Percentiles rank a stretch among this genome's conserved stretches.
Evolutionary conservation across 2,888 invertebrate species (phyloP).

Genomic region (Melanostoma mellinum): DNA sequence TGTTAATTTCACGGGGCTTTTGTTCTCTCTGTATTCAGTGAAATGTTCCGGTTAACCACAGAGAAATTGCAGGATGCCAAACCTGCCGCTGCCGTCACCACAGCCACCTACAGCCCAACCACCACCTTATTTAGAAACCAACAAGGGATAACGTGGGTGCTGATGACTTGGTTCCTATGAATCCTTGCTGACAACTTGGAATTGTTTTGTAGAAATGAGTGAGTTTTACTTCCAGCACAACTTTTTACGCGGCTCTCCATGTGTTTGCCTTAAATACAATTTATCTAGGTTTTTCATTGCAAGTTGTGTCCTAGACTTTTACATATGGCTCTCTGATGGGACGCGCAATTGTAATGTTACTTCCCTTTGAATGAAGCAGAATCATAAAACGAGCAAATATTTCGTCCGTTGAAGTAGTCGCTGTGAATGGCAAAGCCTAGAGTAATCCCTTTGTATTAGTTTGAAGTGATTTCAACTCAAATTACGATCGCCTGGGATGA

Average conservation of each 20-base stretch:
- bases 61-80: constrained; percentile 50
- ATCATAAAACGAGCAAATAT: constrained; percentile 38
- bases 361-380: constrained; percentile 35
- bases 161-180: constrained; percentile 42
- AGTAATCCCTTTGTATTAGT: constrained; percentile 69
- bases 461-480: constrained; percentile 71
- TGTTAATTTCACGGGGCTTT: constrained; percentile 68
- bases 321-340: constrained; percentile 12
- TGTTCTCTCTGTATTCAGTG: constrained; percentile 54
- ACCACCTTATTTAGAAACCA: constrained; percentile 17
- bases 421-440: constrained; percentile 48
- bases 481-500: constrained; percentile 62
- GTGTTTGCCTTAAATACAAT: constrained; percentile 48
- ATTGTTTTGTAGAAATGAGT: constrained; percentile 38
- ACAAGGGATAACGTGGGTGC: constrained; percentile 60
- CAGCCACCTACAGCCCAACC: not conserved
- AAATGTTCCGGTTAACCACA: constrained; percentile 68
- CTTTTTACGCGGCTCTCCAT: constrained; percentile 25
- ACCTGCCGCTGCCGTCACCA: not conserved
- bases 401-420: constrained; percentile 10
- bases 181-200: constrained; percentile 47
- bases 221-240: constrained; percentile 6
- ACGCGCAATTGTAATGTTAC: constrained; percentile 40
- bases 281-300: constrained; percentile 30
- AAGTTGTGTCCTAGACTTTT: constrained; percentile 37